phyloP scores from a whole-genome alignment of 2,797 vertebrate genomes.

The Hippopotamyrus pictus region DNA sequence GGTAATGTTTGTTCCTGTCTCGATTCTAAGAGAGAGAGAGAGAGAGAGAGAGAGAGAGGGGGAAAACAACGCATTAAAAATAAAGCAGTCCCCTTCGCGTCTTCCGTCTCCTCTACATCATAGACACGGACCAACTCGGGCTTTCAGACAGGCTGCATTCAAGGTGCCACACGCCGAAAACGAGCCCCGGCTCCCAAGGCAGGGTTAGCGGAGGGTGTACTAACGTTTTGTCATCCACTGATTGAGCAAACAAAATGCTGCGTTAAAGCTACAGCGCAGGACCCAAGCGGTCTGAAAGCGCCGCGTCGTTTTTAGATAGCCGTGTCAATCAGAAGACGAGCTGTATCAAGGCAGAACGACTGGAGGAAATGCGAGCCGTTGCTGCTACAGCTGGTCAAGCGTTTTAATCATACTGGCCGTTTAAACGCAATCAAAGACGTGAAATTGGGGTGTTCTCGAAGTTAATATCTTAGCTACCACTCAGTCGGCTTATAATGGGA shows the following conservation, averaged over 20 bases:
- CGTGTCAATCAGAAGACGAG: not conserved
- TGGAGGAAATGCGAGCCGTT: not conserved
- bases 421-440: not conserved
- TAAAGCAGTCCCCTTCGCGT: not conserved
- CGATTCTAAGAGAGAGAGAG: slow-evolving; percentile 18
- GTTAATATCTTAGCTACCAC: not conserved
- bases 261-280: slow-evolving; percentile 23
- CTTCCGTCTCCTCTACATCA: not conserved
- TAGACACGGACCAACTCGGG: not conserved
- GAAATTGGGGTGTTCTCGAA: not conserved
- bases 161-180: slow-evolving; percentile 1
- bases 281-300: not conserved
- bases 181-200: not conserved
- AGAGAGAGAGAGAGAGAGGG: not conserved
- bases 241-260: slow-evolving; percentile 9
- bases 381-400: not conserved
- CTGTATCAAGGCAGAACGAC: not conserved
- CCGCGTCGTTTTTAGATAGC: not conserved
- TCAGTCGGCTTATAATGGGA: not conserved
- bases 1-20: not conserved
- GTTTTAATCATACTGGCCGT: not conserved
- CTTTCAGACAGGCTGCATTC: not conserved
- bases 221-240: slow-evolving; percentile 21
- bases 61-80: not conserved
- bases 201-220: not conserved